Evolutionary conservation across 2,797 vertebrate species (phyloP).

Genomic region (Eulemur coronatus): DNA sequence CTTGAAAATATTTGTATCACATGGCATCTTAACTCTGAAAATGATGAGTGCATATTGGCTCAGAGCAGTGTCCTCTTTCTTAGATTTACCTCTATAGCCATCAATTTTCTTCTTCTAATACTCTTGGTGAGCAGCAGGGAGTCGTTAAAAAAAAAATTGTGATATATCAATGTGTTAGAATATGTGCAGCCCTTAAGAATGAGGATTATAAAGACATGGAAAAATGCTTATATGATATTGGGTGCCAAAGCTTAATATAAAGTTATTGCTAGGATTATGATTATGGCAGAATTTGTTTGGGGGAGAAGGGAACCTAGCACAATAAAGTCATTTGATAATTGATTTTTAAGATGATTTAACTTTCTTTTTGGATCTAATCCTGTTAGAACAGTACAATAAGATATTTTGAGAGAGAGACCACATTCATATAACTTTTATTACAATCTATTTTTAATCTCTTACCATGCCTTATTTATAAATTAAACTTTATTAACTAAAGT

Average conservation of each 20-base stretch:
- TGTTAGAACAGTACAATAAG: neutral
- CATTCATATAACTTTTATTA: neutral
- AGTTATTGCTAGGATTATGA: neutral
- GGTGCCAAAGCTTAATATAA: neutral
- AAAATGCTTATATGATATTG: neutral
- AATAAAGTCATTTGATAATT: neutral
- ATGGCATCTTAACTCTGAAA: neutral
- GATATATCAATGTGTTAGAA: neutral
- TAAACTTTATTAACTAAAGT: neutral
- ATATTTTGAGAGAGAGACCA: neutral
- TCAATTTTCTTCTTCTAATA: neutral
- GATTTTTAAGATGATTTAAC: slow-evolving; percentile 11
- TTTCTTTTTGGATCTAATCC: neutral
- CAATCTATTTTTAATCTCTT: neutral
- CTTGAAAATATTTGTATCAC: neutral
- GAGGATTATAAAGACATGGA: neutral
- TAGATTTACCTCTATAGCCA: neutral
- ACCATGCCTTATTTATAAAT: neutral
- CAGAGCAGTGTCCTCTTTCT: neutral
- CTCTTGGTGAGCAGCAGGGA: neutral
- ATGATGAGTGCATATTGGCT: neutral
- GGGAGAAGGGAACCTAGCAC: neutral
- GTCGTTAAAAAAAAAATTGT: neutral
- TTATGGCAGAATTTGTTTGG: neutral
- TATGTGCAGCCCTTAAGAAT: neutral